Evolutionary conservation across 2,888 invertebrate species (phyloP), one percentile per base, ranked within the genome.

Genomic region (Leptogaster cylindrica): DNA sequence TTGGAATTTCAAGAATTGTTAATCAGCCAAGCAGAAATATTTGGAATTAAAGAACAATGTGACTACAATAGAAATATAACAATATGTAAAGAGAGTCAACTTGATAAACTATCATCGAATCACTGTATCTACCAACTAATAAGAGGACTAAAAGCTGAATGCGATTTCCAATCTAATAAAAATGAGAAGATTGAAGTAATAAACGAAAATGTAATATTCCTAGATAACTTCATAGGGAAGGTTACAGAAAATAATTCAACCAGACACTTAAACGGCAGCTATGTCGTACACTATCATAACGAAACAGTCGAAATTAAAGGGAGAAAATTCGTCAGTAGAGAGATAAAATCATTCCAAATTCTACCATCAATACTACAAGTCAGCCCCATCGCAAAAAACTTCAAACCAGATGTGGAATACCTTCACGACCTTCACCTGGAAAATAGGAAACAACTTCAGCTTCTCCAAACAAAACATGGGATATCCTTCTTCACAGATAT

Each of bases 171-270:
- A 33, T 50, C 31, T 23, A 18, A 36, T 18, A 39, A 14, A 14
- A 31, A 50, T 3, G n/a, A 25, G 2, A 10, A 12, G 39, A 12
- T 65, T 1, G 65, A 50, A 36, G 20, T 44, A 20, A 7, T 64
- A 8, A 33, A 50, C 7, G 64, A 46, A 28, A 31, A 64, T 18
- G 51, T 27, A 12, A 12, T 65, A 28, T 48, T 39, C 10, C n/a
- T 64, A 14, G 50, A 31, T 3, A 48, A 48, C 20, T 64, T 48
- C 18, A 31, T 23, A 33, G 46, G 64, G 2, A 41, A 64, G 12
- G 5, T 64, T 5, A 5, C 6, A 7, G 7, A 39, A 6, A 20
- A 58, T 20, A 18, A 18, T 2, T 20, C 18, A 3, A 16, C 23
- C 1, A 16, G 10, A 36, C 36, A 6, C 20, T n/a, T 58, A 8